A percentile compares a stretch with the other conserved stretches of the same genome.
Evolutionary conservation across 2,888 invertebrate species (phyloP).

Genomic region (Cantharis rustica): DNA sequence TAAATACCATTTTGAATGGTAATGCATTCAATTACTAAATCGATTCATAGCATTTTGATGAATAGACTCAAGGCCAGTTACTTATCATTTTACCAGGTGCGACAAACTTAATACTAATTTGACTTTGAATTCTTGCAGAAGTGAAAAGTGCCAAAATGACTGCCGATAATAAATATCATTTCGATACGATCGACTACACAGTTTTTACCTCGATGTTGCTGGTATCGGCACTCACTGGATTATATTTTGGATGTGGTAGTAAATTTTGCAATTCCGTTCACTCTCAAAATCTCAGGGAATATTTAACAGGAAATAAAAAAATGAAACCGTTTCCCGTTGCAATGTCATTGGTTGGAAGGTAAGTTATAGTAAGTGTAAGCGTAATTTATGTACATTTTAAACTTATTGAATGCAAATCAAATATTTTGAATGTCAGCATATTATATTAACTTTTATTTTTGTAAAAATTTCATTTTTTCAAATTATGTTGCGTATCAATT

Average conservation of each 20-base stretch:
- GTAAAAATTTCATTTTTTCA: no score
- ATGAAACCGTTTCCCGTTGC: slow-evolving; percentile 83
- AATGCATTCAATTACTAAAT: background rate
- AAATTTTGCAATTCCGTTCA: slow-evolving; percentile 58
- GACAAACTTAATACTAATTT: background rate
- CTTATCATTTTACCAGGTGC: background rate
- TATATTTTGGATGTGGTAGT: slow-evolving; percentile 66
- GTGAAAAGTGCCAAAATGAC: background rate
- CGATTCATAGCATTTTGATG: background rate
- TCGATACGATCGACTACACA: slow-evolving; percentile 64
- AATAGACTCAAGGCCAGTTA: background rate
- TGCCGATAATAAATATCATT: slow-evolving; percentile 38
- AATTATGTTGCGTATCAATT: no score
- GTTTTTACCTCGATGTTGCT: slow-evolving; percentile 73
- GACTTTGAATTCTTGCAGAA: background rate
- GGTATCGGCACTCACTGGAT: slow-evolving; percentile 76
- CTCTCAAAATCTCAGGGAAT: slow-evolving; percentile 63
- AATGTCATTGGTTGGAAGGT: slow-evolving; percentile 86
- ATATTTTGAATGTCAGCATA: no score
- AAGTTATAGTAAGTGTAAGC: slow-evolving; percentile 29
- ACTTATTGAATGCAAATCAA: background rate
- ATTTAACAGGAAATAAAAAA: slow-evolving; percentile 75
- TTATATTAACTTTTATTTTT: no score
- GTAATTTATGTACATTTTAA: background rate
- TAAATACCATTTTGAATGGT: background rate